Conservation (phyloP, 2,113 vertebrate species). For the Engystomops pustulosus region DNA sequence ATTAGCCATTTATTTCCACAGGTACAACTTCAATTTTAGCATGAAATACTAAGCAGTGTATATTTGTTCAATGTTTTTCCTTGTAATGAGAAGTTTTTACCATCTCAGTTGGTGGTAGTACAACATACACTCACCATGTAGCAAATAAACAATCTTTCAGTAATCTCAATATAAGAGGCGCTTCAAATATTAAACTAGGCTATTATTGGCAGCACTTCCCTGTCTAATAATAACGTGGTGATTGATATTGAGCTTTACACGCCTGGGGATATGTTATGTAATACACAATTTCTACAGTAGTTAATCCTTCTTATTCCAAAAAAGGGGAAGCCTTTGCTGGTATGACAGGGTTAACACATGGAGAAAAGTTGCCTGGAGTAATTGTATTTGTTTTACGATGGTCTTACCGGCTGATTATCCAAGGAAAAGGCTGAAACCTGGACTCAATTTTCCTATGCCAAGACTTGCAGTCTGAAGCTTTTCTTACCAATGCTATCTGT, state of each 20-base stretch:
- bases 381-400: constrained; percentile 44
- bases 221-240: constrained; percentile 38
- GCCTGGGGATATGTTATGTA: not conserved
- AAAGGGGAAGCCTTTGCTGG: not conserved
- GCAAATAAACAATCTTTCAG: constrained; percentile 22
- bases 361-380: not conserved
- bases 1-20: not conserved
- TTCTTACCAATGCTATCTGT: constrained; percentile 65
- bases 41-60: not conserved
- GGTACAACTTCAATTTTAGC: constrained; percentile 1
- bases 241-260: constrained; percentile 27
- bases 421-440: constrained; percentile 61
- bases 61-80: not conserved
- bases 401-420: constrained; percentile 58
- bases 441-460: constrained; percentile 60
- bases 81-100: constrained; percentile 1
- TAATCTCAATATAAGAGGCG: not conserved
- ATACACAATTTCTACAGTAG: not conserved
- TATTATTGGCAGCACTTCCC: not conserved
- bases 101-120: not conserved
- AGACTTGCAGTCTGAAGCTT: constrained; percentile 61
- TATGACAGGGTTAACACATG: not conserved
- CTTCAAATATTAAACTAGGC: constrained; percentile 23
- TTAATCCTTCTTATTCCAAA: not conserved
- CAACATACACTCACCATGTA: not conserved